Evolutionary conservation across 2,797 vertebrate species (phyloP).

Genomic region (Lithobates sylvaticus): DNA sequence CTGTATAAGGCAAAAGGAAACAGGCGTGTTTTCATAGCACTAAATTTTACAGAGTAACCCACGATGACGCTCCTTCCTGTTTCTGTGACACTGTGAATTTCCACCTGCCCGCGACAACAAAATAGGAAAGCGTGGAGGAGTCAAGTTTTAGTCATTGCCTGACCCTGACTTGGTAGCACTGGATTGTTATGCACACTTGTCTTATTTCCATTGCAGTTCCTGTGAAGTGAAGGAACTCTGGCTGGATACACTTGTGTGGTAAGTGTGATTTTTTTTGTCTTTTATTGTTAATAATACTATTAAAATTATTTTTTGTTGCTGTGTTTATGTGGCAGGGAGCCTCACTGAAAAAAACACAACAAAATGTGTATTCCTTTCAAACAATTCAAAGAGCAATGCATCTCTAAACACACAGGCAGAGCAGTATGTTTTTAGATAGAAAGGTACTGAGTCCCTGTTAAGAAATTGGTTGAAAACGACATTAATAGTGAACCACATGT

Average conservation of each 20-base stretch:
- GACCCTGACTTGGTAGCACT: conserved; percentile 73
- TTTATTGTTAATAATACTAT: neutral
- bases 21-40: conserved; percentile 54
- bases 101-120: conserved; percentile 76
- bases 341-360: no score
- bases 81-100: conserved; percentile 81
- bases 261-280: conserved; percentile 65
- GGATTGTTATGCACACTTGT: conserved; percentile 77
- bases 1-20: conserved; percentile 82
- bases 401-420: no score
- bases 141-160: conserved; percentile 57
- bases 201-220: conserved; percentile 73
- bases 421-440: no score
- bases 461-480: no score
- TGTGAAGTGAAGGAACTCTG: conserved; percentile 83
- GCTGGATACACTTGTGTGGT: conserved; percentile 84
- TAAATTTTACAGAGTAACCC: conserved; percentile 69
- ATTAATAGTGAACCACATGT: neutral
- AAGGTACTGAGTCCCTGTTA: no score
- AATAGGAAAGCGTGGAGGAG: conserved; percentile 67
- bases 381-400: no score
- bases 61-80: conserved; percentile 88
- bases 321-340: no score
- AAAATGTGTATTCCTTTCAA: no score
- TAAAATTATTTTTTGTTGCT: no score